These are phyloP conservation scores for Harpagifer antarcticus DNA, from an alignment of 2,797 vertebrate species.

Conservation along the genomic window DNA sequence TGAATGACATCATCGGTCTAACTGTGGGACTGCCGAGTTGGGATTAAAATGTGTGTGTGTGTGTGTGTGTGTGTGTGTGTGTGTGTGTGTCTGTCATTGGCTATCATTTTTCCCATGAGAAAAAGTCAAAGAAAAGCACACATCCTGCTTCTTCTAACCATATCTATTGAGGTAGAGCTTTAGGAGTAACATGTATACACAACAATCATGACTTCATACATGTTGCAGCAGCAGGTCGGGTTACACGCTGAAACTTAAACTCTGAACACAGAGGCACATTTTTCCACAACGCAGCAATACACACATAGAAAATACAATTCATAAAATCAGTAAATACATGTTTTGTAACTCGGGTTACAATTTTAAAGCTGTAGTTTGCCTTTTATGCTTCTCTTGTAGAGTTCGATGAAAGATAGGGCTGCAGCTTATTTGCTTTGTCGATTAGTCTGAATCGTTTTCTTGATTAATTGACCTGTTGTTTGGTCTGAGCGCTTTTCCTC, in stretches of 20 bases:
- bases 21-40: slow-evolving; percentile 47
- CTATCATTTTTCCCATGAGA: slow-evolving; percentile 67
- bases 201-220: slow-evolving; percentile 28
- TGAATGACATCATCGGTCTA: slow-evolving; percentile 79
- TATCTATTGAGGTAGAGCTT: slow-evolving; percentile 18
- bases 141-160: slow-evolving; percentile 10
- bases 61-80: slow-evolving; percentile 16
- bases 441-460: too few species aligned
- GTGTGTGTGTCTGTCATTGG: slow-evolving; percentile 17
- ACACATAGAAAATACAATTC: not conserved
- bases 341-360: too few species aligned
- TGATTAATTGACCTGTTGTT: too few species aligned
- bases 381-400: too few species aligned
- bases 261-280: not conserved
- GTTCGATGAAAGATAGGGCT: too few species aligned
- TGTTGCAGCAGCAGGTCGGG: slow-evolving; percentile 23
- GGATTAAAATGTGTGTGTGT: slow-evolving; percentile 61
- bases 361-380: too few species aligned
- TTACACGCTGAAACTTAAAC: slow-evolving; percentile 15
- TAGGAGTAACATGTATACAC: slow-evolving; percentile 9
- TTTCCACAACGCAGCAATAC: not conserved
- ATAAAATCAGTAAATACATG: too few species aligned
- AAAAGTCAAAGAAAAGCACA: slow-evolving; percentile 31
- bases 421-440: too few species aligned
- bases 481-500: too few species aligned